Percentiles rank a stretch among this genome's conserved stretches.
Conservation (phyloP, 2,888 invertebrate genomes). For the Cheilosia pagana region DNA sequence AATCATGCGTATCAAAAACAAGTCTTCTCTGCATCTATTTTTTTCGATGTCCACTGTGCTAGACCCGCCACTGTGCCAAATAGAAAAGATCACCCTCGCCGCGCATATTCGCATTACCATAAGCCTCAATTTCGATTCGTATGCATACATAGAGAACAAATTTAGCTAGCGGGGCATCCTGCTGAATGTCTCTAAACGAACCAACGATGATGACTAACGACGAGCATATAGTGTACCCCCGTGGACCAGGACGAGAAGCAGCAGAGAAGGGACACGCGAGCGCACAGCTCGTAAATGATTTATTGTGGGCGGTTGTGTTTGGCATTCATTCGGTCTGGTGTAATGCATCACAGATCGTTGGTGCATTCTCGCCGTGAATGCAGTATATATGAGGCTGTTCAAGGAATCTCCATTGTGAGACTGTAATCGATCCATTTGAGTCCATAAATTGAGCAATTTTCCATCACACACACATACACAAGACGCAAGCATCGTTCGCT, state of each 20-base stretch:
- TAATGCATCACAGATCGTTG: conserved; percentile 74
- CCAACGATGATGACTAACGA: conserved; percentile 42
- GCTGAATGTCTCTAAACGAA: conserved; percentile 66
- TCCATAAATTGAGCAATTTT: conserved; percentile 75
- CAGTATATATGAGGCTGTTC: conserved; percentile 26
- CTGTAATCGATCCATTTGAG: conserved; percentile 75
- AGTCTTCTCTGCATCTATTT: too few relatives aligned
- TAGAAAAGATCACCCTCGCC: conserved; percentile 48
- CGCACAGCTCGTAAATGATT: conserved; percentile 60
- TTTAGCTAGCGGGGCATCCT: conserved; percentile 69
- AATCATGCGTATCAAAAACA: too few relatives aligned
- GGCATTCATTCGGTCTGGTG: conserved; percentile 69
- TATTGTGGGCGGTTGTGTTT: conserved; percentile 74
- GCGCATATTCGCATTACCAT: conserved; percentile 54
- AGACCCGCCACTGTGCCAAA: conserved; percentile 21
- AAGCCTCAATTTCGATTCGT: conserved; percentile 58
- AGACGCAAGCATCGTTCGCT: conserved; percentile 54
- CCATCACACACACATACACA: conserved; percentile 43
- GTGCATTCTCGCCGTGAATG: conserved; percentile 22
- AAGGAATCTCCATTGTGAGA: conserved; percentile 66
- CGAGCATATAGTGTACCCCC: neutral
- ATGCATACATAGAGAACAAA: conserved; percentile 67
- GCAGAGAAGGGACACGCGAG: conserved; percentile 23
- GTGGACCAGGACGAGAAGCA: conserved; percentile 13
- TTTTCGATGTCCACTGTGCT: conserved; percentile 15